Percentiles rank a stretch among this genome's conserved stretches.
Evolutionary conservation across 2,888 invertebrate genomes (phyloP).

Genomic region (Cheilosia scutellata): DNA sequence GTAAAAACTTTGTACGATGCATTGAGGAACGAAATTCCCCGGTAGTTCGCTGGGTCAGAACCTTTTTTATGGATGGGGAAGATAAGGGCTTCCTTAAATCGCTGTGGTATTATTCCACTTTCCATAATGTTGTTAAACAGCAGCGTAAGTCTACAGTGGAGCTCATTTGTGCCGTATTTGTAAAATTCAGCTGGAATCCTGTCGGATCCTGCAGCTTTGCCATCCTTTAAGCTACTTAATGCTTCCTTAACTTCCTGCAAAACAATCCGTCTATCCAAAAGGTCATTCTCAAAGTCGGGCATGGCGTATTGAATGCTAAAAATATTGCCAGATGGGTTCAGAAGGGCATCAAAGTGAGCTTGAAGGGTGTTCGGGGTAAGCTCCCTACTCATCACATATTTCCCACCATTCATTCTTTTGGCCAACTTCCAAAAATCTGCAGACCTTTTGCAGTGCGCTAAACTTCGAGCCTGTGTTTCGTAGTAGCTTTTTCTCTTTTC

Average conservation of each 20-base stretch:
- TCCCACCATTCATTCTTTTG: background rate
- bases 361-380: background rate
- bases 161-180: background rate
- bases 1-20: constrained; percentile 5
- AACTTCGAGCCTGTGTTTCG: too few relatives aligned
- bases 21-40: background rate
- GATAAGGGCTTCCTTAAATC: background rate
- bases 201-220: constrained; percentile 1
- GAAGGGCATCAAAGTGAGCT: background rate
- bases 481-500: too few relatives aligned
- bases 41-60: background rate
- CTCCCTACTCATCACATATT: background rate
- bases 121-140: too few relatives aligned
- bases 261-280: background rate
- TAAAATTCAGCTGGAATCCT: constrained; percentile 6
- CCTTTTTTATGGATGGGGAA: background rate
- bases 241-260: background rate
- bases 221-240: background rate
- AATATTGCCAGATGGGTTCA: background rate
- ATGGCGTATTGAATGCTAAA: background rate
- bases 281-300: background rate
- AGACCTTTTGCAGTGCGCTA: too few relatives aligned
- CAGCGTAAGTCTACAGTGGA: too few relatives aligned
- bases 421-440: background rate
- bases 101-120: background rate